Base-by-base conservation (phyloP, 2,888 invertebrate genomes). In the Drosophila pullipes region DNA sequence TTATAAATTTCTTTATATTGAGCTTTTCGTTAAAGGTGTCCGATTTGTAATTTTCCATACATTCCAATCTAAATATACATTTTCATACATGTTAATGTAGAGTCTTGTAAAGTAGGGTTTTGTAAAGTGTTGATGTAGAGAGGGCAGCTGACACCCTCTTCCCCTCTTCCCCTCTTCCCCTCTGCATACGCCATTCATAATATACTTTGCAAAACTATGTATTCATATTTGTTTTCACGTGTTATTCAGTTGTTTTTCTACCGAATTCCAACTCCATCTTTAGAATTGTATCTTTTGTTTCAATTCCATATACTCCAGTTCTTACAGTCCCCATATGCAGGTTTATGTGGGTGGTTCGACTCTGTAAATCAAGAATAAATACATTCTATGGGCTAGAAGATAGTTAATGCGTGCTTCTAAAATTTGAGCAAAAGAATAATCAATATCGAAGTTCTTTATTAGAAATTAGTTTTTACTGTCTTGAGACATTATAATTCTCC, bases 341-440 rank as follows among this genome's bases (percentile, higher is more conserved):
- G 0, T 22, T 3, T 44, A 22, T 6, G 1, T 22, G 6, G 6
- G 11, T 22, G 6, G 22, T 13, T 44, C 13, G 44, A 44, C n/a
- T 11, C 3, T n/a, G 41, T 44, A 11, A 3, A 44, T 44, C 6
- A 6, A 3, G 44, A n/a, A n/a, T 0, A 39, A 1, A n/a, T 11
- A 11, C 1, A 6, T 1, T 41, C 0, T 3, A 10, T n/a, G 0
- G 2, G 11, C 3, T n/a, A 3, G 2, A 2, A 44, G 6, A 3
- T 13, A n/a, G 13, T 13, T 22, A 0, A 13, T 47, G 22, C 5
- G 44, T 16, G 13, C 7, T 4, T 13, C 1, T 22, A 4, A 22
- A 6, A 22, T 7, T 7, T 13, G 0, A 7, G 4, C 13, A 22
- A 22, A 13, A 1, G 7, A 7, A 22, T 47, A 4, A 22, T 7